Evolutionary conservation across 2,888 invertebrate species (phyloP), one percentile per base, ranked within the genome.

Genomic region (Pogonocherus hispidulus): DNA sequence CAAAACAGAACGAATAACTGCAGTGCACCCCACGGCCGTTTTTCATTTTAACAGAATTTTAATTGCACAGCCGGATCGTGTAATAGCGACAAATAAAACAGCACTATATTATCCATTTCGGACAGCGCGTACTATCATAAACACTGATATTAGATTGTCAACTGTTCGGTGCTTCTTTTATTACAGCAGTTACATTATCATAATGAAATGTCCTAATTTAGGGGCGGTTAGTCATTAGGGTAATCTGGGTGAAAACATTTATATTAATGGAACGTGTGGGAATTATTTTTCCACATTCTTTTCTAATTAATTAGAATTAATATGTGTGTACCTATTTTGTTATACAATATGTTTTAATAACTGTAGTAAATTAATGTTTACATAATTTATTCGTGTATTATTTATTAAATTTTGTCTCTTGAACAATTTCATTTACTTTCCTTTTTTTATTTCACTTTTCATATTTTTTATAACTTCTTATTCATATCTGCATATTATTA

Each of bases 11-110:
- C 74, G 70, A 70, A 70, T 74, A 72, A 72, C 70, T 70, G 70
- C 66, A 71, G 55, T 32, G 56, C 51, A 47, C 62, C 64, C 63
- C 62, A 46, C 35, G 60, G 69, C 71, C 76, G 73, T 79, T 77
- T 79, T 78, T 78, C 78, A 78, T 79, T 79, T 78, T 78, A 79
- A 78, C 78, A 79, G 77, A 78, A 76, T 79, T 79, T 79, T 79
- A 79, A 79, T 79, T 79, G 79, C 79, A 41, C 70, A 52, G 62
- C 71, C 66, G 71, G 72, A 75, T 73, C 73, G 72, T 71, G 73
- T 73, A 77, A 77, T 76, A 60, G 77, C 75, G 73, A 70, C 77
- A 76, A 75, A 76, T 76, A 74, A 76, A 76, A 76, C 67, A 66
- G 65, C 72, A 70, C 66, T 77, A 74, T 73, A 69, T 76, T 73